These are phyloP conservation scores for Donacobius atricapilla DNA, from an alignment of 2,113 vertebrate species.

Conservation along the genomic window DNA sequence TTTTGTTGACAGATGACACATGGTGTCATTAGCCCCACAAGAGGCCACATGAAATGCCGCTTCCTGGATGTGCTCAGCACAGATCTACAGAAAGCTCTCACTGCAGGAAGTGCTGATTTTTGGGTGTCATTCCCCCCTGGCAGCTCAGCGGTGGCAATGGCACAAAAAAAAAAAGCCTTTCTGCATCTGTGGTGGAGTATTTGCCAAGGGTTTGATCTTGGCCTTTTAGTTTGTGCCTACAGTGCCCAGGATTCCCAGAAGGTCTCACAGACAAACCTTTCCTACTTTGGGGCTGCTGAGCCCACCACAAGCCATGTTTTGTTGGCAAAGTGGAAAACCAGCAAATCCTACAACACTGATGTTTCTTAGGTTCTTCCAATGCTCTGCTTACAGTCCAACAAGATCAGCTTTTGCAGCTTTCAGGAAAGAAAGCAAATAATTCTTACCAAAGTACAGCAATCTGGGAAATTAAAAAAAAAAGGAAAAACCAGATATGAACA, in stretches of 20 bases:
- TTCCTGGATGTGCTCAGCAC: not conserved
- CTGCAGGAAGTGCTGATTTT: not conserved
- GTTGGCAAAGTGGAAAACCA: accelerated
- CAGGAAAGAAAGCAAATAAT: not conserved
- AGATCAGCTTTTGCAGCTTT: not conserved
- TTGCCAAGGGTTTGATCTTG: not conserved
- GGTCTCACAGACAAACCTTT: not conserved
- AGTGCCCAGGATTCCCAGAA: not conserved
- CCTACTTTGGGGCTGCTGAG: not conserved
- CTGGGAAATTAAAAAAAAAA: not conserved
- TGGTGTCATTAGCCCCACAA: not conserved
- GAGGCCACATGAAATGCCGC: not conserved
- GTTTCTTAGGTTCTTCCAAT: not conserved
- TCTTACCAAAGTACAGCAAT: not conserved
- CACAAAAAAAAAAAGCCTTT: not conserved
- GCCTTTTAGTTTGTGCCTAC: not conserved
- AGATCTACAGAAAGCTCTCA: not conserved
- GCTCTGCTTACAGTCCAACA: not conserved
- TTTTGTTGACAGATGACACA: not conserved
- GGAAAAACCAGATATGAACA: not conserved
- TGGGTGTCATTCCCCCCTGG: not conserved
- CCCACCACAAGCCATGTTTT: not conserved
- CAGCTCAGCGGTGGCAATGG: not conserved
- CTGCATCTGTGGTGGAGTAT: not conserved
- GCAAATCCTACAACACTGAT: not conserved